Evolutionary conservation across 2,113 vertebrate genomes (phyloP).

Genomic region (Corythoichthys haematopterus): DNA sequence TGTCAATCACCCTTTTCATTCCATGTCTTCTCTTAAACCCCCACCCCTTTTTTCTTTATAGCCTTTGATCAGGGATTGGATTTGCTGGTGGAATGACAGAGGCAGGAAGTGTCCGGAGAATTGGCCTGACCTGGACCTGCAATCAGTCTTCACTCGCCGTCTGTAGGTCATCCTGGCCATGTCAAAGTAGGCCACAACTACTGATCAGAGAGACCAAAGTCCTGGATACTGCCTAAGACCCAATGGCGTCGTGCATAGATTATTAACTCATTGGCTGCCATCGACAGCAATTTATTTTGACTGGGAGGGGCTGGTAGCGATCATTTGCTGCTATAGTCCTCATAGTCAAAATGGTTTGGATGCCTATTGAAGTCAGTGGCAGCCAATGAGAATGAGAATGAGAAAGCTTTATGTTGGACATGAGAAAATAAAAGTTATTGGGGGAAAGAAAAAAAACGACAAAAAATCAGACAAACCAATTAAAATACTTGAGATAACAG

Average conservation of each 20-base stretch:
- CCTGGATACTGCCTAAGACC: constrained; percentile 42
- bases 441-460: too few relatives aligned
- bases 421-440: too few relatives aligned
- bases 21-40: constrained; percentile 42
- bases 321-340: too few relatives aligned
- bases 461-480: too few relatives aligned
- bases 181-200: constrained; percentile 42
- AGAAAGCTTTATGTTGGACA: too few relatives aligned
- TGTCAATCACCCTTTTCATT: constrained; percentile 70
- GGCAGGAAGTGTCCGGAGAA: constrained; percentile 65
- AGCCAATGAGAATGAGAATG: too few relatives aligned
- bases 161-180: constrained; percentile 49
- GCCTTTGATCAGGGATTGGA: constrained; percentile 71
- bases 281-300: too few relatives aligned
- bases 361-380: not conserved
- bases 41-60: constrained; percentile 48
- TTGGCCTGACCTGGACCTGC: constrained; percentile 41
- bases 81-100: constrained; percentile 65
- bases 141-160: constrained; percentile 53
- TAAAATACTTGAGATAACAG: too few relatives aligned
- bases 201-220: constrained; percentile 36
- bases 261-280: constrained; percentile 16
- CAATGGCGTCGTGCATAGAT: constrained; percentile 44
- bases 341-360: not conserved
- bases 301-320: too few relatives aligned